Percentiles rank a stretch among this genome's conserved stretches.
These are phyloP conservation scores for Eurois occulta DNA, from an alignment of 2,888 invertebrate species.

Conservation along the genomic window DNA sequence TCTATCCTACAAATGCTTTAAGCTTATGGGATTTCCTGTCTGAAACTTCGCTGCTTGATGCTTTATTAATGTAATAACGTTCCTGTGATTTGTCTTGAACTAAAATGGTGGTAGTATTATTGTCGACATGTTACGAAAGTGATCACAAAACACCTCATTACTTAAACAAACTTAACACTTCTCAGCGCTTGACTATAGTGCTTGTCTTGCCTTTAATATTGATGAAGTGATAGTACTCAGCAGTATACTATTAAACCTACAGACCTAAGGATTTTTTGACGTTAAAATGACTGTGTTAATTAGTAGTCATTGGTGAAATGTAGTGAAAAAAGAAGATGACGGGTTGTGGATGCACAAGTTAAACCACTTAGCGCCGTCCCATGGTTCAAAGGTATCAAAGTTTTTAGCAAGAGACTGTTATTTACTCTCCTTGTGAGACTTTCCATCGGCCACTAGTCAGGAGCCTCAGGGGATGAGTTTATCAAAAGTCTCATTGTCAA, in stretches of 20 bases:
- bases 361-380: neutral
- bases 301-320: neutral
- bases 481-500: neutral
- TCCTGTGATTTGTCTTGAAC: neutral
- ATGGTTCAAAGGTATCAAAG: neutral
- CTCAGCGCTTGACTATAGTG: neutral
- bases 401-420: neutral
- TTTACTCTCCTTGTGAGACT: neutral
- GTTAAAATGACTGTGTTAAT: neutral
- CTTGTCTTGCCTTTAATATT: neutral
- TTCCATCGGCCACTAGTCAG: neutral
- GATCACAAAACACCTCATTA: neutral
- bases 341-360: neutral
- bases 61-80: neutral
- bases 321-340: neutral
- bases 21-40: neutral
- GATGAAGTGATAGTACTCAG: neutral
- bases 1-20: neutral
- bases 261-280: neutral
- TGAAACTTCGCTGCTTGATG: neutral
- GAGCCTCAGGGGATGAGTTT: neutral
- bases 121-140: neutral
- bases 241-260: neutral
- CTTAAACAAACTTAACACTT: slow-evolving; percentile 3
- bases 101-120: neutral